These are phyloP conservation scores for Nyctibius grandis DNA, from an alignment of 2,797 vertebrate genomes.

Conservation along the genomic window DNA sequence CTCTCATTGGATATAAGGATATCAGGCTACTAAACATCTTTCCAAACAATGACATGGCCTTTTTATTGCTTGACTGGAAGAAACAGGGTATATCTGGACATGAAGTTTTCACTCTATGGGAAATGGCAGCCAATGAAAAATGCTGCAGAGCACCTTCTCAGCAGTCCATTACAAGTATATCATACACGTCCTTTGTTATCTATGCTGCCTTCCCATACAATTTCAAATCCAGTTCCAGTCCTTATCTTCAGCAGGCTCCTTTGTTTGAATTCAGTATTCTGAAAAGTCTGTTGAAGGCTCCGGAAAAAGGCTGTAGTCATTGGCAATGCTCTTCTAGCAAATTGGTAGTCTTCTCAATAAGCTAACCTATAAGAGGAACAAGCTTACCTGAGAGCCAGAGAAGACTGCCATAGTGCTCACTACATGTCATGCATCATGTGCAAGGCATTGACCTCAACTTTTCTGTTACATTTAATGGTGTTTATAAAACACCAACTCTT, in stretches of 20 bases:
- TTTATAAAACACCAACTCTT: neutral
- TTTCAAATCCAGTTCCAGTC: neutral
- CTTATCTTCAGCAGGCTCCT: neutral
- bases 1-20: neutral
- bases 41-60: fast-evolving
- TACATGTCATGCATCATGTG: neutral
- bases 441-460: neutral
- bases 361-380: neutral
- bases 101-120: neutral
- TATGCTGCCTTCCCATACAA: neutral
- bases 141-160: neutral
- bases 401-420: neutral
- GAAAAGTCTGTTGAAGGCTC: neutral
- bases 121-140: neutral
- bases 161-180: neutral
- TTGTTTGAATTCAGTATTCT: neutral
- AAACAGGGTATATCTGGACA: neutral
- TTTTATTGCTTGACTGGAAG: neutral
- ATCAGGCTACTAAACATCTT: neutral
- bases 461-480: neutral
- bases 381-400: neutral
- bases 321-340: neutral
- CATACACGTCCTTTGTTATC: neutral
- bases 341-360: neutral
- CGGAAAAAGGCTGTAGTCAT: neutral